Evolutionary conservation across 2,113 vertebrate species (phyloP).

Genomic region (Odontophorus gujanensis): DNA sequence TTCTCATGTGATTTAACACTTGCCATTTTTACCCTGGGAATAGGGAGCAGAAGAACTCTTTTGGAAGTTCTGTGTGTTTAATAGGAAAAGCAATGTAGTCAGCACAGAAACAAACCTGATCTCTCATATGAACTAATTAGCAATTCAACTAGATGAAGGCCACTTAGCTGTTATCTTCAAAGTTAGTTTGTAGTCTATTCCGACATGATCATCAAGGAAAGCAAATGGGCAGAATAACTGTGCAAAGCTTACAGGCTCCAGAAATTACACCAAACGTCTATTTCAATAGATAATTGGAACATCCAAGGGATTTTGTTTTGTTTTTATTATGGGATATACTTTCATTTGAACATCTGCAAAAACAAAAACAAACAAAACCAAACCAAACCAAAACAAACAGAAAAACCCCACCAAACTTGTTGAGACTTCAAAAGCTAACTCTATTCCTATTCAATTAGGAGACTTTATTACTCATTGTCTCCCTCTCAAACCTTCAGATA

Average conservation of each 20-base stretch:
- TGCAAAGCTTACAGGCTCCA: neutral
- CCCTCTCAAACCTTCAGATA: neutral
- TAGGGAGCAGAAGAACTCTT: neutral
- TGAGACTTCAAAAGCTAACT: neutral
- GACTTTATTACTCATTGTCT: neutral
- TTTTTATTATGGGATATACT: neutral
- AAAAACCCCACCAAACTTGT: neutral
- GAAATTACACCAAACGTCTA: neutral
- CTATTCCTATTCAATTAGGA: neutral
- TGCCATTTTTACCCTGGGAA: neutral
- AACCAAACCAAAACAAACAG: too few species aligned
- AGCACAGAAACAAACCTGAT: neutral
- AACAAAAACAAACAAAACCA: neutral
- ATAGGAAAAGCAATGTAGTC: neutral
- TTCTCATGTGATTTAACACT: neutral
- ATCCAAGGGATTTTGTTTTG: neutral
- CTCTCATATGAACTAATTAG: neutral
- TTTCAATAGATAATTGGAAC: neutral
- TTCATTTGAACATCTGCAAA: neutral
- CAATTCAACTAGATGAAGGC: neutral
- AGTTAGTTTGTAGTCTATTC: neutral
- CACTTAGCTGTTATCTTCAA: neutral
- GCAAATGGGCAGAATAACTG: neutral
- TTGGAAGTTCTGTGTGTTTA: neutral
- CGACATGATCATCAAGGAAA: neutral